Base-by-base conservation (phyloP, 2,797 vertebrate genomes). In the Apodemus agrarius region DNA sequence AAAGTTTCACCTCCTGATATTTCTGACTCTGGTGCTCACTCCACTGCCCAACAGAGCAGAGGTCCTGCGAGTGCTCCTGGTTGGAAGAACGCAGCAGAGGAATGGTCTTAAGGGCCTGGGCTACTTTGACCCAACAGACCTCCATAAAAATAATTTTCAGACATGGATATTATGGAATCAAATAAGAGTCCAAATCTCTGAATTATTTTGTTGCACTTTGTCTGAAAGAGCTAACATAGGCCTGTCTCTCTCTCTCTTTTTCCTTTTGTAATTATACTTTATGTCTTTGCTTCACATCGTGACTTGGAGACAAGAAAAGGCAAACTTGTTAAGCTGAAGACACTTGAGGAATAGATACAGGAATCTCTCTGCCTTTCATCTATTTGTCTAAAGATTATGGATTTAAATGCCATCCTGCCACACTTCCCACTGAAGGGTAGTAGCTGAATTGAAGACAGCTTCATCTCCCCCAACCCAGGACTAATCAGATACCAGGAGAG, bases 121-220 rank as follows among this genome's bases (percentile, higher is more conserved):
- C 13, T 29, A 76, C 40, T 90, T 92, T 86, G 74, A 86, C 72
- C 46, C 81, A 92, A 72, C 22, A 92, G 11, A 81, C 1, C 57
- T 87, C 31, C 21, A 34, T 54, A 78, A 43, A 86, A 95, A 89
- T 59, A 88, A 95, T 85, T 91, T 90, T n/a, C 57, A 92, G 81
- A 69, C 14, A 59, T 34, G 24, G 26, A n/a, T 43, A 90, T 65
- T 69, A 13, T 10, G 69, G 46, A 17, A 72, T 75, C 12, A 54
- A 76, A 17, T n/a, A 94, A 75, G 61, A 17, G 49, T 22, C 6
- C 21, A 49, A 89, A 54, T 46, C 61, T 65, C 26, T 37, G 54
- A 57, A 93, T 80, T 91, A 78, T 46, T 89, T 88, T 94, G 13
- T 31, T 75, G 12, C 21, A n/a, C 90, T 89, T 95, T 65, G 13